Base-by-base conservation (phyloP, 2,113 vertebrate genomes). In the Toxotes jaculatrix region DNA sequence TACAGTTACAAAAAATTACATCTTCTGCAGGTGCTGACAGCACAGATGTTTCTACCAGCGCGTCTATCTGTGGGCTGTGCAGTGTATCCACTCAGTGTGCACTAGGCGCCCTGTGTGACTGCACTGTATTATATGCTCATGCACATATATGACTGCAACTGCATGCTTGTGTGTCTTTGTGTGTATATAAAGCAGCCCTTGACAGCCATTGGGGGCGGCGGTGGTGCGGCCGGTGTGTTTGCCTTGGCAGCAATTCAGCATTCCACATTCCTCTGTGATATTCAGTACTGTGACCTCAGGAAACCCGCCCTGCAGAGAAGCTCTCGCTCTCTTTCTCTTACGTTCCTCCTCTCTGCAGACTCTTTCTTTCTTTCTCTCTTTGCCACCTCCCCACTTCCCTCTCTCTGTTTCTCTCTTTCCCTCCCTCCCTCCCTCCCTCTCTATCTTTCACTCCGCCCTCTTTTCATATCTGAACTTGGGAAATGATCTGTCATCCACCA, bases 231-330 rank as follows among this genome's bases (percentile, higher is more conserved):
- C 88, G 81, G 91, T 92, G 90, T 93, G 92, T 93, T 95, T 93
- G 90, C 75, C 77, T 94, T 94, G 94, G 93, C 94, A 89, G 84
- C 68, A 31, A 51, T 91, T 92, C 94, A 93, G 92, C 93, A 94
- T 94, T 94, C 93, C 92, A 91, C 93, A 93, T 94, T 94, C 91
- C 90, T 89, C 88, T 93, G 91, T 90, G 93, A 94, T 95, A 94
- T 93, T 94, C 93, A 89, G 90, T 84, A 73, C 91, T 88, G 89
- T 94, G 93, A 95, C 94, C 94, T 95, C 93, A 94, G 93, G 92
- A 94, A 93, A 93, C 93, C 91, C 89, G 83, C 90, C 84, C 87
- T 83, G 87, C 87, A 86, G 83, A 92, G 86, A 84, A 70, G 68
- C 85, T 80, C 79, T 45, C 60, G 66, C 82, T 82, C 83, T 84